Percentiles rank a stretch among this genome's conserved stretches.
Conservation (phyloP, 2,888 invertebrate genomes). For the Phyllotreta striolata region DNA sequence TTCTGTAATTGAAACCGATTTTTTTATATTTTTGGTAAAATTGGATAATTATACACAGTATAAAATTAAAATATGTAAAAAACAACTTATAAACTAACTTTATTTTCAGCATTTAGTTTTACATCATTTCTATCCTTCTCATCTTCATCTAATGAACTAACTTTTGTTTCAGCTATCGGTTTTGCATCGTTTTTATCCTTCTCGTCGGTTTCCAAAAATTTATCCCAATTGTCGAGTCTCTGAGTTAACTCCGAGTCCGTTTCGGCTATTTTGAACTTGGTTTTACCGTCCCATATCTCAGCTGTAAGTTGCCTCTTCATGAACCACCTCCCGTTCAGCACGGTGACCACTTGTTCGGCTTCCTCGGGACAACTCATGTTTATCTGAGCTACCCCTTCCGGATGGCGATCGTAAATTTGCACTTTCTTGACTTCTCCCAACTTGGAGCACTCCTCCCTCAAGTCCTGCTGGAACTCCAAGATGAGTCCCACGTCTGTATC, state of each 20-base stretch:
- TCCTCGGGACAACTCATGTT: constrained; percentile 89
- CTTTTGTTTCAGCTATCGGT: constrained; percentile 9
- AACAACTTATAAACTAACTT: constrained; percentile 5
- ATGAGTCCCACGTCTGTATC: constrained; percentile 89
- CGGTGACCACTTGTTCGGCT: constrained; percentile 87
- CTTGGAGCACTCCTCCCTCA: constrained; percentile 88
- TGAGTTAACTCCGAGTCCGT: constrained; percentile 86
- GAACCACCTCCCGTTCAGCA: constrained; percentile 91
- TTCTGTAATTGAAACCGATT: too few species aligned
- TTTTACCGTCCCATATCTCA: constrained; percentile 94
- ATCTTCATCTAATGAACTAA: constrained; percentile 8
- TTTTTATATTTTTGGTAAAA: too few species aligned
- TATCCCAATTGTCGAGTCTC: constrained; percentile 87
- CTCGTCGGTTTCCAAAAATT: constrained; percentile 74
- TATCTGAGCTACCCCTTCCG: constrained; percentile 93
- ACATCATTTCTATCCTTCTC: constrained; percentile 14
- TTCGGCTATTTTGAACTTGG: constrained; percentile 85
- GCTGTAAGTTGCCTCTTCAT: constrained; percentile 86
- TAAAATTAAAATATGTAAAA: too few species aligned
- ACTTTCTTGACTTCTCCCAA: constrained; percentile 94
- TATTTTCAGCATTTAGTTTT: constrained; percentile 20
- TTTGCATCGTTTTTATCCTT: constrained; percentile 55
- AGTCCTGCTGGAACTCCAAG: constrained; percentile 89
- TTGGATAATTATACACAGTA: too few species aligned
- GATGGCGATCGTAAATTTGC: constrained; percentile 88